Evolutionary conservation across 2,888 invertebrate genomes (phyloP).

Genomic region (Siphlonurus alternatus): DNA sequence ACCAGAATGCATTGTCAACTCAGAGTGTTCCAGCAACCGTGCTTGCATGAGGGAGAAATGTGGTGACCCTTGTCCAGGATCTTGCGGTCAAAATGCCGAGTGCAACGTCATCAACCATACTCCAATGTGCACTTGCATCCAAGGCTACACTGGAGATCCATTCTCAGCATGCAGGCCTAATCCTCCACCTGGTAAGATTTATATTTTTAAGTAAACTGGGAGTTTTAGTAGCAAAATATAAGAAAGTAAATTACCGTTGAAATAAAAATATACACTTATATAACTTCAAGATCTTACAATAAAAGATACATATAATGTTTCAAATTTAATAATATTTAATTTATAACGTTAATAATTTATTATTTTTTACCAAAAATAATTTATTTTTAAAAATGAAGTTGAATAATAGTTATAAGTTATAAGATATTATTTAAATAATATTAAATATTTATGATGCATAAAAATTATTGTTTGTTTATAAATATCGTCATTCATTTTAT

Average conservation of each 20-base stretch:
- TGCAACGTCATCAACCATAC: conserved; percentile 37
- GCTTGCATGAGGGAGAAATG: conserved; percentile 39
- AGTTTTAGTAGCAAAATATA: background rate
- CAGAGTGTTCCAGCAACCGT: conserved; percentile 48
- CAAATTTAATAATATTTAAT: no score
- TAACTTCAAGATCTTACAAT: no score
- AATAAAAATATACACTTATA: no score
- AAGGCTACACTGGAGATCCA: conserved; percentile 53
- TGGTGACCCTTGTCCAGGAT: conserved; percentile 17
- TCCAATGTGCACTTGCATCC: conserved; percentile 40
- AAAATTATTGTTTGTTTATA: no score
- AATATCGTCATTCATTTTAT: no score
- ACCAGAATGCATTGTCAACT: conserved; percentile 51
- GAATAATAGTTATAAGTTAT: no score
- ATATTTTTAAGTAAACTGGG: background rate
- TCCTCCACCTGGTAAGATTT: conserved; percentile 21
- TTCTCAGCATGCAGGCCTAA: conserved; percentile 55
- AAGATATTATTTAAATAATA: no score
- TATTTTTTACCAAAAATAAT: no score
- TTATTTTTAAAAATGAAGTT: no score
- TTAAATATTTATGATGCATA: no score
- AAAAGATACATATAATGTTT: no score
- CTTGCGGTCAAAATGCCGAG: conserved; percentile 47
- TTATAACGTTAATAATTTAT: no score
- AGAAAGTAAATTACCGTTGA: background rate